Base-by-base conservation (phyloP, 2,797 vertebrate genomes). In the Pseudomugil gertrudae region DNA sequence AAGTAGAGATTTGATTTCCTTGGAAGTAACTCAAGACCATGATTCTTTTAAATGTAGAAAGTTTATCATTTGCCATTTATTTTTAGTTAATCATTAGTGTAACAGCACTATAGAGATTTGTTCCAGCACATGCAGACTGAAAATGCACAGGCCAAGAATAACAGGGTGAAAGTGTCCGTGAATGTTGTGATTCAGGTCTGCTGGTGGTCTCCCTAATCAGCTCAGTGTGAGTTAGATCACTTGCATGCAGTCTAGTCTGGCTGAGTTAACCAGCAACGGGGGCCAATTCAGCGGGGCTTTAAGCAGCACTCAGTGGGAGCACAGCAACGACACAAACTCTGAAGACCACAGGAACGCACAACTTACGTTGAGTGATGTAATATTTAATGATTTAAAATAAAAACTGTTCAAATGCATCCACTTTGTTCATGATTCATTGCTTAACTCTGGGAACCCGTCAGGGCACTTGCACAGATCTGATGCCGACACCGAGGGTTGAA, bases 221-320 rank as follows among this genome's bases (percentile, higher is more conserved):
- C 51, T 69, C 69, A 14, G 11, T 57, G 73, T 35, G 2, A 62
- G 51, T 85, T 62, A 73, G 77, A 75, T 84, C 67, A 57, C 51
- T 67, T 47, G 70, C 81, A 57, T 9, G 4, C 32, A 63, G 81
- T 60, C 72, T 52, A 57, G 76, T 77, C 77, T 19, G 74, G 73
- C 53, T 66, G 54, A 60, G 58, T 67, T 75, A 69, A 82, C 60
- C 63, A 58, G 69, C 63, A 35, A 69, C 72, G 32, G 73, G 52
- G 74, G 55, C 50, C 57, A 7, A 68, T 63, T 75, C 67, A 65
- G 67, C 7, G 29, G 53, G 54, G 54, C 76, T 83, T 47, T 78
- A 80, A 84, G 77, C 76, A 72, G 71, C 40, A 2, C 50, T 81
- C 68, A 76, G 33, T 74, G 57, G 74, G 63, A 72, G 66, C 66